A percentile compares a stretch with the other conserved stretches of the same genome.
These are phyloP conservation scores for Zeuzera pyrina DNA, from an alignment of 2,888 invertebrate genomes.

Conservation along the genomic window DNA sequence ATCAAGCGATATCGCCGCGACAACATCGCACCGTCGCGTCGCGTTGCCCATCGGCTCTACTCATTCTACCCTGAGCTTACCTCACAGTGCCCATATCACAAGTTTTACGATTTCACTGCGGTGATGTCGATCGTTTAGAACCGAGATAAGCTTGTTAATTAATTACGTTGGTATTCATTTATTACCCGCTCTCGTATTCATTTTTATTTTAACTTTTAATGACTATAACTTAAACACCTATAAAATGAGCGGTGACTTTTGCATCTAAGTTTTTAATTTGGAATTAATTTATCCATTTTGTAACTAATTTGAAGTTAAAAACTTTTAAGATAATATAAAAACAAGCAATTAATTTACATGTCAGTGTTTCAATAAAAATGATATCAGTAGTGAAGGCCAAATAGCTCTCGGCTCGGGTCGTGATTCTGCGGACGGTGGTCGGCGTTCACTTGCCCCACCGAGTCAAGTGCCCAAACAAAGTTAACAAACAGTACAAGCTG, in stretches of 20 bases:
- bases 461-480: slow-evolving; percentile 11
- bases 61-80: too few species aligned
- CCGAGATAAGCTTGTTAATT: slow-evolving; percentile 9
- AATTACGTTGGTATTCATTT: slow-evolving; percentile 7
- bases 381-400: too few species aligned
- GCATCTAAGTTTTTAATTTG: too few species aligned
- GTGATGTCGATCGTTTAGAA: slow-evolving; percentile 4
- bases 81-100: too few species aligned
- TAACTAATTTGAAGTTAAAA: too few species aligned
- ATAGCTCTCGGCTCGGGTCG: too few species aligned
- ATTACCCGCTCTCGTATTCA: slow-evolving; percentile 3
- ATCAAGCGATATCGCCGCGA: slow-evolving; percentile 47
- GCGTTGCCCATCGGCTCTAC: slow-evolving; percentile 13
- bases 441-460: slow-evolving; percentile 7
- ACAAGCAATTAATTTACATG: slow-evolving; percentile 29
- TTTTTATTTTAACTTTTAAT: slow-evolving; percentile 7
- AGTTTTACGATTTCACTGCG: slow-evolving; percentile 6
- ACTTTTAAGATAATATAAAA: slow-evolving; percentile 22
- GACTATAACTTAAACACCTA: not conserved
- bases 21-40: slow-evolving; percentile 33
- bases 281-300: too few species aligned
- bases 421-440: slow-evolving; percentile 12
- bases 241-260: too few species aligned
- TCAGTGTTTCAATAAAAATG: slow-evolving; percentile 21
- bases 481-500: slow-evolving; percentile 15